phyloP scores from a whole-genome alignment of 2,797 vertebrate genomes.

The Arremon aurantiirostris region DNA sequence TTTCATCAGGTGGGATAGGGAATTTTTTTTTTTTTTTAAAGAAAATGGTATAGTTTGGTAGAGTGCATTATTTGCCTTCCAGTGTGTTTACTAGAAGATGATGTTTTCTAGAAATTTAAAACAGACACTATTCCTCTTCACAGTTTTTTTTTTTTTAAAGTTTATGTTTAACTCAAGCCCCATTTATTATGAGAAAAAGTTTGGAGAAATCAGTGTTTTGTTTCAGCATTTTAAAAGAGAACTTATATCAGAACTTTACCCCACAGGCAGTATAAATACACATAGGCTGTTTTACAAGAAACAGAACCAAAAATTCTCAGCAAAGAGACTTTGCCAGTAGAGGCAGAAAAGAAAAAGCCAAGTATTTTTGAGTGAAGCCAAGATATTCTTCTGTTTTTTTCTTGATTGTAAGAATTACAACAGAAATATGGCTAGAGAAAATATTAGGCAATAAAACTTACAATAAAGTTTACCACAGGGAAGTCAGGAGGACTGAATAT shows the following conservation, averaged over 20 bases:
- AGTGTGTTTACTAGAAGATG: not conserved
- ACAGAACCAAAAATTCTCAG: not conserved
- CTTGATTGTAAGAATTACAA: not conserved
- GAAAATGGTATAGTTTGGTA: not conserved
- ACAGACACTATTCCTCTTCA: not conserved
- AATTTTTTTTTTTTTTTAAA: fast-evolving
- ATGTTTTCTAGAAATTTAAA: not conserved
- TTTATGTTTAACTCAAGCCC: not conserved
- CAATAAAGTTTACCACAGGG: not conserved
- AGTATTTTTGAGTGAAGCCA: not conserved
- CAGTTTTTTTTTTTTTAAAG: not conserved
- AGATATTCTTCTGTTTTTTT: not conserved
- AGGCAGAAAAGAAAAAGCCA: not conserved
- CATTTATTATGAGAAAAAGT: not conserved
- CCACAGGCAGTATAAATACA: not conserved
- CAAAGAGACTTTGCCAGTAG: not conserved
- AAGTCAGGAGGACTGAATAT: not conserved
- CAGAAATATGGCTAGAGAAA: not conserved
- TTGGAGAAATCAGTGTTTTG: not conserved
- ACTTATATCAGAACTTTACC: not conserved
- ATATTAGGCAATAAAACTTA: not conserved
- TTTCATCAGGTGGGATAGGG: not conserved
- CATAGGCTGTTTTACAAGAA: not conserved
- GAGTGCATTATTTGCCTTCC: not conserved
- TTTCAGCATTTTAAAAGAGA: not conserved